These are phyloP conservation scores for Drosophila stalkeri DNA, from an alignment of 2,888 invertebrate species.

Conservation along the genomic window DNA sequence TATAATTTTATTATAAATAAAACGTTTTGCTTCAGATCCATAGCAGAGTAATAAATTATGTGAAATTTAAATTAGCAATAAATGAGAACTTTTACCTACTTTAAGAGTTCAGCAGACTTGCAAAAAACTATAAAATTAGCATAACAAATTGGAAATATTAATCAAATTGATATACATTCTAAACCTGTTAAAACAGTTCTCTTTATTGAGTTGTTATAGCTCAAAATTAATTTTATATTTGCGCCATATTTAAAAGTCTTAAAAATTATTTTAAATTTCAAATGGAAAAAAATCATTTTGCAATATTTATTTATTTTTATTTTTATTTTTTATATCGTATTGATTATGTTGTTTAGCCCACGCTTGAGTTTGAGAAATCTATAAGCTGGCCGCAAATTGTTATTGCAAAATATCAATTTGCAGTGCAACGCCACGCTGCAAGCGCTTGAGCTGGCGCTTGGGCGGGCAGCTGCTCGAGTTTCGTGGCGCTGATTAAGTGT, in stretches of 20 bases:
- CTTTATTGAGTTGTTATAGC: background rate
- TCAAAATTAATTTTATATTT: background rate
- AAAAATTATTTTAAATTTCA: background rate
- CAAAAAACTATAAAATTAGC: background rate
- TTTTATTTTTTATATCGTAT: background rate
- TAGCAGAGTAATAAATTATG: background rate
- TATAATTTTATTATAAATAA: background rate
- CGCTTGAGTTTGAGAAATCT: background rate
- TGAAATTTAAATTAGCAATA: background rate
- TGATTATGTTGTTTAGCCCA: background rate
- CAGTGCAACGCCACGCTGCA: constrained; percentile 8
- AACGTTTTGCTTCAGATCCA: background rate
- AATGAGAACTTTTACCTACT: constrained; percentile 8
- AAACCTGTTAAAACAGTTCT: background rate
- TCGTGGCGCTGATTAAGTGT: constrained; percentile 53
- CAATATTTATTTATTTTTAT: background rate
- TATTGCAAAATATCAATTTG: constrained; percentile 75
- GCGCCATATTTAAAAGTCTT: background rate
- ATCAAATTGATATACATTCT: background rate
- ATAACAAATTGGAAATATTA: background rate
- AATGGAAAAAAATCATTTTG: background rate
- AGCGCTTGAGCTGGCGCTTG: constrained; percentile 4
- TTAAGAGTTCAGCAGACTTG: background rate
- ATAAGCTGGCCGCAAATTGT: constrained; percentile 36
- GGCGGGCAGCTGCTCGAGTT: constrained; percentile 35